Evolutionary conservation across 2,797 vertebrate species (phyloP), one percentile per base, ranked within the genome.

Genomic region (Forpus xanthops): DNA sequence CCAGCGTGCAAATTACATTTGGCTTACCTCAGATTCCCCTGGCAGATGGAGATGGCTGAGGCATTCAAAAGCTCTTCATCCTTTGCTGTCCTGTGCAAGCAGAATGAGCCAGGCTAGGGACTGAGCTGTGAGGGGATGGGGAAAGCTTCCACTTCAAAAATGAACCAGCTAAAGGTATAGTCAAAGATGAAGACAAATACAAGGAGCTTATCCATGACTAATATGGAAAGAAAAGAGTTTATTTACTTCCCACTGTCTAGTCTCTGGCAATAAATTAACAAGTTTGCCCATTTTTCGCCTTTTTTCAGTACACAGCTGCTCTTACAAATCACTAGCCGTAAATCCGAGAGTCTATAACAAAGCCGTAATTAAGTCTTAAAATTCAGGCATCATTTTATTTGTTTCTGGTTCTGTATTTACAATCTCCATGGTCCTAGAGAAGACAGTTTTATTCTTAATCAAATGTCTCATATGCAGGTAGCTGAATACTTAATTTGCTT

Each of bases 1-100:
- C 95, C 95, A 96, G 95, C 18, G 87, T 89, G 91, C 85, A 94
- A 94, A 97, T 97, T 95, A 37, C 83, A 71, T 88, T 93, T 15
- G 0, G 80, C 87, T 94, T 85, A 90, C 95, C 87, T 90, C 52
- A 0, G 18, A 93, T 90, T 91, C 93, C 94, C 91, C 85, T 66
- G 94, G 67, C 91, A 94, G 79, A 77, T 82, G 79, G 75, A 91
- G 64, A 87, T 84, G 66, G 64, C 60, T 58, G 87, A 87, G 83
- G 77, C 93, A 53, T 91, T 93, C 5, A 1, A 70, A 88, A 79
- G 44, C 14, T 86, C 80, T 89, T 61, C 0, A 8, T 87, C 56
- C 88, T 94, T 86, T 9, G 12, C 64, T 74, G 74, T 87, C 67
- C 61, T 71, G 17, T 65, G 65, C 70, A 73, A 50, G 3, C 37